phyloP scores from a whole-genome alignment of 2,888 invertebrate species.

The Erpobdella octoculata region DNA sequence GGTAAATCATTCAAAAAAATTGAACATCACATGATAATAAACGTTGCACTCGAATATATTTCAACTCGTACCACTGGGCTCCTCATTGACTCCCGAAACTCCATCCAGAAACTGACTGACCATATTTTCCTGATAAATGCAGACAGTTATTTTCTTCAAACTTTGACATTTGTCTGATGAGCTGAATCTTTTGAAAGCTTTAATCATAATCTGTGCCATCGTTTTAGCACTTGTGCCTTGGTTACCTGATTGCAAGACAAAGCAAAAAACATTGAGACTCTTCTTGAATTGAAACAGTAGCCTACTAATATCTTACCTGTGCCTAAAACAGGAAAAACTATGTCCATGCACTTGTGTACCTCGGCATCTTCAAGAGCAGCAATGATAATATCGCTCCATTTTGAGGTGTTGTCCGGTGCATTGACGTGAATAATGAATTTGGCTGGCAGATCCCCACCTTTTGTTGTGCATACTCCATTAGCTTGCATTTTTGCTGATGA shows the following conservation, averaged over 20 bases:
- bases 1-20: too few species aligned
- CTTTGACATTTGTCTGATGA: neutral
- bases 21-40: too few species aligned
- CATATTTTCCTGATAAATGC: neutral
- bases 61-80: too few species aligned
- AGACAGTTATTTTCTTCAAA: constrained; percentile 2
- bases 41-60: too few species aligned
- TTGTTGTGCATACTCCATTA: neutral
- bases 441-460: constrained; percentile 17
- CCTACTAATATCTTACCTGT: neutral
- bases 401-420: neutral
- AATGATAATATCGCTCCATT: neutral
- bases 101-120: neutral
- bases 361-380: constrained; percentile 14
- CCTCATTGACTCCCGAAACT: too few species aligned
- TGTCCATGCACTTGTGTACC: neutral
- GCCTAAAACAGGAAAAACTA: neutral
- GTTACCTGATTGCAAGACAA: too few species aligned
- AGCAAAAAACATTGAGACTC: too few species aligned
- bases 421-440: constrained; percentile 26
- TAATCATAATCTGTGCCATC: neutral
- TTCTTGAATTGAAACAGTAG: neutral
- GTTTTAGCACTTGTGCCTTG: neutral
- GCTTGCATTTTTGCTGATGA: neutral
- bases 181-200: neutral